Percentiles rank a stretch among this genome's conserved stretches.
These are phyloP conservation scores for Troides helena DNA, from an alignment of 2,888 invertebrate genomes.

Conservation along the genomic window DNA sequence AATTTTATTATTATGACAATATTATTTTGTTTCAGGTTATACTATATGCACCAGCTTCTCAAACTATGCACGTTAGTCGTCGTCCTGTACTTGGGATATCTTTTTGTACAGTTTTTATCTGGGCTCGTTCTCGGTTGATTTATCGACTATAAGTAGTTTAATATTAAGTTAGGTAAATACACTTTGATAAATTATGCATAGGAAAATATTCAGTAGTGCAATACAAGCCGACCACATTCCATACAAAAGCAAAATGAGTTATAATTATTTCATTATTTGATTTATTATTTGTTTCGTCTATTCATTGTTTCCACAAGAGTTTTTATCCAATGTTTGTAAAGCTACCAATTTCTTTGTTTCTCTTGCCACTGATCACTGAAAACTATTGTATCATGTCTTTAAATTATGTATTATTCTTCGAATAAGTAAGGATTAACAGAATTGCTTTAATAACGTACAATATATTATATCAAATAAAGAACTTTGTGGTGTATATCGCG, in stretches of 20 bases:
- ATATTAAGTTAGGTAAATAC: not conserved
- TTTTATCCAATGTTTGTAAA: too few species aligned
- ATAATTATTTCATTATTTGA: too few species aligned
- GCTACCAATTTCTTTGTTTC: too few species aligned
- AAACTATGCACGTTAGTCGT: conserved; percentile 51
- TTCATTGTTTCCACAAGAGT: too few species aligned
- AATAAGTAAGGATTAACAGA: too few species aligned
- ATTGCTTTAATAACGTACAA: too few species aligned
- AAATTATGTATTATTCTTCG: too few species aligned
- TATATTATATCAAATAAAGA: too few species aligned
- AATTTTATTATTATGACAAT: not conserved
- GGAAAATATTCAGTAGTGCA: not conserved
- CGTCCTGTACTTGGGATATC: conserved; percentile 48
- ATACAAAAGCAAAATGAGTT: not conserved
- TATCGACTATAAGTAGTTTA: not conserved
- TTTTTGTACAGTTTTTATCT: conserved; percentile 39
- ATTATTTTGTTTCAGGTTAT: conserved; percentile 62
- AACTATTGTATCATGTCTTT: too few species aligned
- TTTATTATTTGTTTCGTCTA: too few species aligned
- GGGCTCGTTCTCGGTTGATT: conserved; percentile 20
- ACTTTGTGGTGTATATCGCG: too few species aligned
- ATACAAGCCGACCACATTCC: not conserved
- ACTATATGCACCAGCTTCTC: conserved; percentile 65
- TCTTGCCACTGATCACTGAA: too few species aligned
- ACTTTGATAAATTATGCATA: not conserved